phyloP scores from a whole-genome alignment of 35 echinoderm and acorn worm genomes.

The Ophioderma brevispina region DNA sequence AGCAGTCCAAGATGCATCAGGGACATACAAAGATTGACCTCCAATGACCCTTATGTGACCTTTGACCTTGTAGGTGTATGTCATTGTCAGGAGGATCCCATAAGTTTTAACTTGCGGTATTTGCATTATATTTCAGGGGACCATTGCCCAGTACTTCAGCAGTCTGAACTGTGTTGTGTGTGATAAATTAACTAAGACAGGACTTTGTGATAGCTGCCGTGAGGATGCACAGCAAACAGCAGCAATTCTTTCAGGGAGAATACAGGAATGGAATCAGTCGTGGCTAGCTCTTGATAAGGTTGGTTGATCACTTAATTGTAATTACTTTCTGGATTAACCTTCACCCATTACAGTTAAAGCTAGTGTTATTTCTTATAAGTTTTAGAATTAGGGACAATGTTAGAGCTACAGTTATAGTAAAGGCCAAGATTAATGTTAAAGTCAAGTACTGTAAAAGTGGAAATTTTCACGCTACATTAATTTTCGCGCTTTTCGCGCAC shows the following conservation, averaged over 20 bases:
- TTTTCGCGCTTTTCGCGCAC: no score
- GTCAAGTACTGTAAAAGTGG: no score
- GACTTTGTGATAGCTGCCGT: constrained; percentile 75
- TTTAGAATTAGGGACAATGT: neutral
- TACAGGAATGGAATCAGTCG: constrained; percentile 62
- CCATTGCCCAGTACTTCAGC: constrained; percentile 93
- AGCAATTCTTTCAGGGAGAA: constrained; percentile 48
- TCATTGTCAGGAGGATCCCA: no score
- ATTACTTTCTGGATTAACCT: neutral
- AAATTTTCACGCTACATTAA: no score
- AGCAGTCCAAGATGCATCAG: no score
- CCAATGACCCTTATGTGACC: no score
- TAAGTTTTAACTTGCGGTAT: no score
- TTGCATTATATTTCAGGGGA: constrained; percentile 54
- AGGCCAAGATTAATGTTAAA: no score
- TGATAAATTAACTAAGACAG: constrained; percentile 77
- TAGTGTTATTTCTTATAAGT: neutral
- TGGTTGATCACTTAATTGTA: neutral
- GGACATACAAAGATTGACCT: no score
- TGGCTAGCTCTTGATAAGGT: constrained; percentile 73
- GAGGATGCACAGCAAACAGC: constrained; percentile 60
- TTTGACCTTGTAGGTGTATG: no score
- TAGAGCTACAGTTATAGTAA: neutral
- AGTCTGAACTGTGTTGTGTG: constrained; percentile 90
- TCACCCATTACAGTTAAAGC: neutral